These are phyloP conservation scores for Eudasyphora cyanicolor DNA, from an alignment of 2,888 invertebrate genomes.

Conservation along the genomic window DNA sequence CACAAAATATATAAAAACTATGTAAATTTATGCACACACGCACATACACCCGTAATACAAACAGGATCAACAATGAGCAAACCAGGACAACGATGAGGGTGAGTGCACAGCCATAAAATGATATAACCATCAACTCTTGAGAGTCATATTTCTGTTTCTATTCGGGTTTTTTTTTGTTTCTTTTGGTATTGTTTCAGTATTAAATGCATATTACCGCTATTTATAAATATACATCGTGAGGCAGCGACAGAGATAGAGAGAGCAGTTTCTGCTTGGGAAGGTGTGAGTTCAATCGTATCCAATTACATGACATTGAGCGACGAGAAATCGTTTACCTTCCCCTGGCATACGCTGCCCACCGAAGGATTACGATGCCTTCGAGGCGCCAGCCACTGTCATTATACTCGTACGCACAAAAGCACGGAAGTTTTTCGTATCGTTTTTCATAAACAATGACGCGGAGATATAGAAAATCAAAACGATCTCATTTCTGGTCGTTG, in stretches of 20 bases:
- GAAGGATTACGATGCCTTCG: neutral
- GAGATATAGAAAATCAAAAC: conserved; percentile 61
- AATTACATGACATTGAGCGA: conserved; percentile 24
- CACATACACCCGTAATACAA: conserved; percentile 24
- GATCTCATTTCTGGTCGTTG: conserved; percentile 61
- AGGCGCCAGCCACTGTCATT: neutral
- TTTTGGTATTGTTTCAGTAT: conserved; percentile 34
- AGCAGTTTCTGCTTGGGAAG: too few relatives aligned
- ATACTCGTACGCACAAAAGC: conserved; percentile 18
- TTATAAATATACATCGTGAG: conserved; percentile 21
- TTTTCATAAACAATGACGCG: conserved; percentile 8
- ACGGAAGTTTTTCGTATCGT: neutral
- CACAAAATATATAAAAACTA: conserved; percentile 30
- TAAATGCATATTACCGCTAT: conserved; percentile 47
- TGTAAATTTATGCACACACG: conserved; percentile 9
- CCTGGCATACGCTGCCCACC: neutral
- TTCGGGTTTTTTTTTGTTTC: conserved; percentile 1
- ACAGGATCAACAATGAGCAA: neutral
- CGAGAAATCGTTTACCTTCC: conserved; percentile 12
- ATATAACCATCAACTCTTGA: conserved; percentile 3
- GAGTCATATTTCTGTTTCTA: conserved; percentile 2
- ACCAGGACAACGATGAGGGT: neutral
- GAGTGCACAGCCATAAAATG: neutral
- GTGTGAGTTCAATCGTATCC: conserved; percentile 36
- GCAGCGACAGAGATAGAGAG: too few relatives aligned